phyloP scores from a whole-genome alignment of 2,888 invertebrate genomes.

The Napeogenes sylphis region DNA sequence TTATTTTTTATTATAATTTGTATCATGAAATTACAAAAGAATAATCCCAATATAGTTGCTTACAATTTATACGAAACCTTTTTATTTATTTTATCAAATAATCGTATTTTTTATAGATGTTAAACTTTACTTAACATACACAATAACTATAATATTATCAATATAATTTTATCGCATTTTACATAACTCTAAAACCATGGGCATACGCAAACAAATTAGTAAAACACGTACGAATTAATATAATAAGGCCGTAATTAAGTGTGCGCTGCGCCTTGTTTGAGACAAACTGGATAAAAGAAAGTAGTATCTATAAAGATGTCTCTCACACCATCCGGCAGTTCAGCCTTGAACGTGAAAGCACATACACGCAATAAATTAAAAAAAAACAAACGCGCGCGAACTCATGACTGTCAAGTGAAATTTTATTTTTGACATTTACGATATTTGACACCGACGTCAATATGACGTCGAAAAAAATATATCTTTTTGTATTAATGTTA shows the following conservation, averaged over 20 bases:
- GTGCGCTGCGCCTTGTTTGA: conserved; percentile 9
- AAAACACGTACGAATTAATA: conserved; percentile 20
- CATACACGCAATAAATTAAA: conserved; percentile 26
- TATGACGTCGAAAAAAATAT: conserved; percentile 51
- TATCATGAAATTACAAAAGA: too few relatives aligned
- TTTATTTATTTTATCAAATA: too few relatives aligned
- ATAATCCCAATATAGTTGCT: too few relatives aligned
- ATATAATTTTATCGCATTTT: not conserved
- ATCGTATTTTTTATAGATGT: too few relatives aligned
- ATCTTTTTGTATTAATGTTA: conserved; percentile 45
- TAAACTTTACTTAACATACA: too few relatives aligned
- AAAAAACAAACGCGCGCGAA: conserved; percentile 36
- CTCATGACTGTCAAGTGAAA: conserved; percentile 9
- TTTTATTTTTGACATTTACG: conserved; percentile 20
- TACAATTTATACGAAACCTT: too few relatives aligned
- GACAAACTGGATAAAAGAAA: conserved; percentile 37
- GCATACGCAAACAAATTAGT: conserved; percentile 24
- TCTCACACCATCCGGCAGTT: conserved; percentile 46
- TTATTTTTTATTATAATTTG: too few relatives aligned
- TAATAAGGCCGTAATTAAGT: conserved; percentile 25
- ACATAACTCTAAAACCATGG: conserved; percentile 15
- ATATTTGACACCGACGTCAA: conserved; percentile 28
- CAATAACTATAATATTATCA: too few relatives aligned
- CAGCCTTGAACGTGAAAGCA: conserved; percentile 50
- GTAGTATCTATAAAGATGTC: conserved; percentile 38